These are phyloP conservation scores for Metalampra italica DNA, from an alignment of 2,888 invertebrate genomes.

Conservation along the genomic window DNA sequence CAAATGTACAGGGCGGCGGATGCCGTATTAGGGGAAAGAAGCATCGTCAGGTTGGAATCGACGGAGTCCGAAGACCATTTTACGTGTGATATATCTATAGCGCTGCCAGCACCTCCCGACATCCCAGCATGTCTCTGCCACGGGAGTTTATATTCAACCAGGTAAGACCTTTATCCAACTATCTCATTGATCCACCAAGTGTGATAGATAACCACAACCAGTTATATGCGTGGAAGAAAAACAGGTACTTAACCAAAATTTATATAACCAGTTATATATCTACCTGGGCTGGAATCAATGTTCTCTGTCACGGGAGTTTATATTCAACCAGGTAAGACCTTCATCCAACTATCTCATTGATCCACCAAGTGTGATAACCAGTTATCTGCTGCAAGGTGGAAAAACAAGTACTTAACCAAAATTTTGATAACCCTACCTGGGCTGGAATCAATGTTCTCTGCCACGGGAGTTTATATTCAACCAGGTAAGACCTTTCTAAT, in stretches of 20 bases:
- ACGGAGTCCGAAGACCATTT: constrained; percentile 68
- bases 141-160: constrained; percentile 80
- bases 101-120: constrained; percentile 62
- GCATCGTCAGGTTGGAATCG: constrained; percentile 46
- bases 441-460: too few species aligned
- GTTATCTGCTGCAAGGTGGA: too few species aligned
- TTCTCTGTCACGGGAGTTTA: constrained; percentile 81
- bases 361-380: too few species aligned
- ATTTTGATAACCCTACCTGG: too few species aligned
- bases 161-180: constrained; percentile 46
- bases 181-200: too few species aligned
- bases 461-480: constrained; percentile 80
- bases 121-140: constrained; percentile 76
- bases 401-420: too few species aligned
- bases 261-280: too few species aligned
- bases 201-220: too few species aligned
- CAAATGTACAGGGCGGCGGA: constrained; percentile 63
- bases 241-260: too few species aligned
- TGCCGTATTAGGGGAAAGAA: constrained; percentile 41
- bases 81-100: constrained; percentile 37
- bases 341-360: too few species aligned
- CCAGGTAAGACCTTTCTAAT: constrained; percentile 65
- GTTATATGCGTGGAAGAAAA: too few species aligned
- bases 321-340: constrained; percentile 74
- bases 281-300: too few species aligned